These are phyloP conservation scores for Euwallacea similis DNA, from an alignment of 1,140 invertebrate species.

Conservation along the genomic window DNA sequence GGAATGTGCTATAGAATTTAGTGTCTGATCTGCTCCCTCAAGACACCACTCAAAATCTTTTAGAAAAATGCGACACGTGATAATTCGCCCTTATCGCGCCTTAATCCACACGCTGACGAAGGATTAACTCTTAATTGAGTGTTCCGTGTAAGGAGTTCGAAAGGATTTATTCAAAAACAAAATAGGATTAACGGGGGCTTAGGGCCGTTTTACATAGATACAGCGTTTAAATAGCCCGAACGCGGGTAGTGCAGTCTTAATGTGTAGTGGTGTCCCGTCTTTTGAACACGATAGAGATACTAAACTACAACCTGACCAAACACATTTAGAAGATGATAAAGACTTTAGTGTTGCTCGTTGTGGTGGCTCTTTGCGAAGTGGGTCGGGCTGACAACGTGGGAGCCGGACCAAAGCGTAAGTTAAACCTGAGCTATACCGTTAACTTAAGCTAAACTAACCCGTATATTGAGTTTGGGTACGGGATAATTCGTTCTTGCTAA, in stretches of 20 bases:
- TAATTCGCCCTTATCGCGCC: too few relatives aligned
- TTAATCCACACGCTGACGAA: too few relatives aligned
- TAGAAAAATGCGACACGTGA: too few relatives aligned
- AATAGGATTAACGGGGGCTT: background rate
- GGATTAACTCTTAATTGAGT: too few relatives aligned
- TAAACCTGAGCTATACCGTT: background rate
- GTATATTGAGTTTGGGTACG: too few relatives aligned
- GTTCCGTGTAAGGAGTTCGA: background rate
- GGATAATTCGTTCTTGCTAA: too few relatives aligned
- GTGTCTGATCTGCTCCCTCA: too few relatives aligned
- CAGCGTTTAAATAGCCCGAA: background rate
- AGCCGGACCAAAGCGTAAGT: slow-evolving; percentile 7
- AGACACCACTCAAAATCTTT: too few relatives aligned
- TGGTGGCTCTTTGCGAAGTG: background rate
- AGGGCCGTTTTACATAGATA: background rate
- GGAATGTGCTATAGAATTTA: too few relatives aligned
- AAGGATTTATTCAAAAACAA: slow-evolving; percentile 7
- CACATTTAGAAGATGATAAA: slow-evolving; percentile 5
- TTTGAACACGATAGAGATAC: slow-evolving; percentile 9
- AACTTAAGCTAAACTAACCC: background rate
- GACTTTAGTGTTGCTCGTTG: background rate
- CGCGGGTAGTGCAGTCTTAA: background rate
- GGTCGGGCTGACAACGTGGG: background rate
- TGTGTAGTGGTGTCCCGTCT: background rate
- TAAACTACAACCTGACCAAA: slow-evolving; percentile 2